Conservation (phyloP, 1,140 invertebrate genomes). For the Brachionus rotundiformis region DNA sequence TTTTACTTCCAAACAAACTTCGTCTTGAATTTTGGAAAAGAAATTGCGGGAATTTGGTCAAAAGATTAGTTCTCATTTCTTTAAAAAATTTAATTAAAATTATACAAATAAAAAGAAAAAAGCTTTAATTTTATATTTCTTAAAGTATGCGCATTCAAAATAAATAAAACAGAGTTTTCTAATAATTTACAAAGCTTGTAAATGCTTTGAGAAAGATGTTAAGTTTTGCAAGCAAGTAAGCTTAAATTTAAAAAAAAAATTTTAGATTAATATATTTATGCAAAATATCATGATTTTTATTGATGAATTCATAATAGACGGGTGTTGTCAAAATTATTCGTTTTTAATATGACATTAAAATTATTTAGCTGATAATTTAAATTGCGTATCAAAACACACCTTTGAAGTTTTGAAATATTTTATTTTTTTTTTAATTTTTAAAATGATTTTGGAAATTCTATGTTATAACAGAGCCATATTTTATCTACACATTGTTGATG, state of each 20-base stretch:
- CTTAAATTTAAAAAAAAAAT: not conserved
- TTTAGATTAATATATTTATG: too few species aligned
- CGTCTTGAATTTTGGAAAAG: not conserved
- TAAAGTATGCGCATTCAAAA: constrained; percentile 1
- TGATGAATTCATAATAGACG: constrained; percentile 14
- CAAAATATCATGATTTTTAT: not conserved
- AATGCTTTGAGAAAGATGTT: constrained; percentile 2
- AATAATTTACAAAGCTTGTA: not conserved
- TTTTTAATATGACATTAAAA: not conserved
- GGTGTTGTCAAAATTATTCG: not conserved
- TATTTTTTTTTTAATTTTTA: not conserved
- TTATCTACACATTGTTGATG: too few species aligned
- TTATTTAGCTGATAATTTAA: not conserved
- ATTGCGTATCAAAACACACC: not conserved
- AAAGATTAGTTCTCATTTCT: not conserved
- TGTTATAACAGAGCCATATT: constrained; percentile 46
- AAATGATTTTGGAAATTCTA: too few species aligned
- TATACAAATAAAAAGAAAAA: too few species aligned
- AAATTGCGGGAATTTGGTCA: not conserved
- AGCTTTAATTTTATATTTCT: not conserved
- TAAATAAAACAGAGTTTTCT: constrained; percentile 8
- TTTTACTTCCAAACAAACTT: constrained; percentile 66
- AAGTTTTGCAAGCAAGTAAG: not conserved
- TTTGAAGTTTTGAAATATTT: not conserved
- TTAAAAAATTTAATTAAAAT: too few species aligned